Evolutionary conservation across 2,797 vertebrate genomes (phyloP).

Genomic region (Loriculus beryllinus): DNA sequence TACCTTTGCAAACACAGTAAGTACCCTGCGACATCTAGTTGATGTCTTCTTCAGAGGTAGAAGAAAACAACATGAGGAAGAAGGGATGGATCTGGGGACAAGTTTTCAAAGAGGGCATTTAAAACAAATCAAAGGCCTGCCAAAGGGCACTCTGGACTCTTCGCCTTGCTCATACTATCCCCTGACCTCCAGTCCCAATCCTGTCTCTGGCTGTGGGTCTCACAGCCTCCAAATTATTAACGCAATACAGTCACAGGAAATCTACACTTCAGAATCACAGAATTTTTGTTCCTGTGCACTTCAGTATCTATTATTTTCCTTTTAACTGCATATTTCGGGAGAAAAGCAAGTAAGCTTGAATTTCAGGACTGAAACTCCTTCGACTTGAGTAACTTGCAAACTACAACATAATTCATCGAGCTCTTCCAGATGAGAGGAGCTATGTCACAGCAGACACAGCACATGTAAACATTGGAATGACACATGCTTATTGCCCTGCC

Average conservation of each 20-base stretch:
- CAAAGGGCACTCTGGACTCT: neutral
- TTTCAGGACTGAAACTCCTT: constrained; percentile 25
- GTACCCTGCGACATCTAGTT: neutral
- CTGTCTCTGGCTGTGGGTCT: neutral
- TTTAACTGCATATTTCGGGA: neutral
- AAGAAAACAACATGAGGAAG: neutral
- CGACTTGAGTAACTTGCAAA: constrained; percentile 22
- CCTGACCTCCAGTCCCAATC: neutral
- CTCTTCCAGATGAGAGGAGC: constrained; percentile 4
- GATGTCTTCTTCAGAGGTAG: neutral
- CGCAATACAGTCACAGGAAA: neutral
- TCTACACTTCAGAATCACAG: neutral
- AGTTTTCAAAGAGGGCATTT: neutral
- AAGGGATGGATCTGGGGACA: neutral
- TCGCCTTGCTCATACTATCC: neutral
- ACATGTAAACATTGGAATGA: neutral
- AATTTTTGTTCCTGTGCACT: neutral
- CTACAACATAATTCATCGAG: constrained; percentile 5
- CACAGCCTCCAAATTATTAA: neutral
- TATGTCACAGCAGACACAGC: constrained; percentile 5
- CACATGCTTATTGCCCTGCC: constrained; percentile 3
- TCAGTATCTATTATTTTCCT: neutral
- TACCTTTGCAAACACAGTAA: neutral
- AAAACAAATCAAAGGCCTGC: neutral
- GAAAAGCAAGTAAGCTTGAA: constrained; percentile 11